Base-by-base conservation (phyloP, 1,140 invertebrate species). In the Scylla paramamosain region DNA sequence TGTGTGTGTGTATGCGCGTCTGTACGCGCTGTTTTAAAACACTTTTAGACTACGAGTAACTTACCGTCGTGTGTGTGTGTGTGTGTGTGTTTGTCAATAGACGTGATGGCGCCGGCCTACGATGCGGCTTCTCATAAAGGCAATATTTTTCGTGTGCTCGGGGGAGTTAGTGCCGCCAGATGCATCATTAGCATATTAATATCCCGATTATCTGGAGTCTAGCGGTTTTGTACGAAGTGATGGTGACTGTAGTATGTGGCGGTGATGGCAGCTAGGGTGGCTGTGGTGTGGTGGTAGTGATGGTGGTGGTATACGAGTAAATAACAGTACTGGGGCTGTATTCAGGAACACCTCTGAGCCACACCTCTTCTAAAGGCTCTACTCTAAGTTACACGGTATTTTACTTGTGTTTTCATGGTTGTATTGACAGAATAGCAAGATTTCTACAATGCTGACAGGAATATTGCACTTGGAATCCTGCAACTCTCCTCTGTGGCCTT, bases 101-200 rank as follows among this genome's bases (percentile, higher is more conserved):
- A 77, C 20, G 67, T 77, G 67, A 77, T n/a, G 67, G 67, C 67
- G 67, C 67, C 67, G 67, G 67, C 12, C n/a, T 77, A 7, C 67
- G 0, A 7, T n/a, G 67, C 20, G 8, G 67, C 20, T 6, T 77
- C 67, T 77, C 67, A 77, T 77, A 25, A 77, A 77, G 67, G 67
- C 67, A 12, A n/a, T 77, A n/a, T 25, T 77, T 77, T 77, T n/a
- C 67, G 10, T 14, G 52, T n/a, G 67, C n/a, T 20, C 67, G n/a
- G 20, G 25, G 67, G 67, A 77, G 20, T 77, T 77, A 25, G 20
- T 77, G 67, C 20, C 1, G 20, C 67, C 67, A 25, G 67, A 77
- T n/a, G 67, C 67, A n/a, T 77, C 67, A 77, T 77, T 77, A 20
- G 67, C 67, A 77, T 77, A 77, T n/a, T 77, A 77, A 77, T 77